phyloP scores from a whole-genome alignment of 2,888 invertebrate species.

The Orthonychiurus folsomi region DNA sequence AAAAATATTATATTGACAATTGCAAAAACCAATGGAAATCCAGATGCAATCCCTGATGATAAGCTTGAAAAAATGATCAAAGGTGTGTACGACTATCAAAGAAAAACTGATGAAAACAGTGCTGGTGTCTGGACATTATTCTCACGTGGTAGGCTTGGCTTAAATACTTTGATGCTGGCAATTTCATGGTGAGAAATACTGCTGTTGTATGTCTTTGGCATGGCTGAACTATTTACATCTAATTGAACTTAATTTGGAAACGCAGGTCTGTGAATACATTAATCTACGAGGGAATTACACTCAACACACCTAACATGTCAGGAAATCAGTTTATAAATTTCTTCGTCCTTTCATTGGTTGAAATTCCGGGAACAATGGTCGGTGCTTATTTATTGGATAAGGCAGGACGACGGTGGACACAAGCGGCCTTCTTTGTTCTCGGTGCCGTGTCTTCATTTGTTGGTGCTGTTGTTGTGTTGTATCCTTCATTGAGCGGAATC shows the following conservation, averaged over 20 bases:
- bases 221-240: neutral
- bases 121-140: slow-evolving; percentile 17
- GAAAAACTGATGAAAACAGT: neutral
- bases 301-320: slow-evolving; percentile 43
- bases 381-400: slow-evolving; percentile 48
- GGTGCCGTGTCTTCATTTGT: slow-evolving; percentile 45
- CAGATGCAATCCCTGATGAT: slow-evolving; percentile 7
- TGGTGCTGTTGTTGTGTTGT: slow-evolving; percentile 17
- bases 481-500: slow-evolving; percentile 2
- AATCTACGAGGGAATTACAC: slow-evolving; percentile 42
- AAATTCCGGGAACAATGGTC: slow-evolving; percentile 52
- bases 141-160: slow-evolving; percentile 6
- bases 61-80: slow-evolving; percentile 8
- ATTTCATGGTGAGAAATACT: slow-evolving; percentile 5
- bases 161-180: slow-evolving; percentile 13
- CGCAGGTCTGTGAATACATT: slow-evolving; percentile 40
- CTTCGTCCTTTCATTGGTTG: slow-evolving; percentile 55
- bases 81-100: neutral
- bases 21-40: slow-evolving; percentile 23
- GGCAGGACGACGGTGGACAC: slow-evolving; percentile 49
- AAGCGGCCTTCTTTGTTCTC: slow-evolving; percentile 46
- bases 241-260: neutral
- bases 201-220: neutral
- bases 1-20: slow-evolving; percentile 22
- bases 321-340: slow-evolving; percentile 59